Evolutionary conservation across 2,113 vertebrate genomes (phyloP), one percentile per base, ranked within the genome.

Genomic region (Platycercus adscitus): DNA sequence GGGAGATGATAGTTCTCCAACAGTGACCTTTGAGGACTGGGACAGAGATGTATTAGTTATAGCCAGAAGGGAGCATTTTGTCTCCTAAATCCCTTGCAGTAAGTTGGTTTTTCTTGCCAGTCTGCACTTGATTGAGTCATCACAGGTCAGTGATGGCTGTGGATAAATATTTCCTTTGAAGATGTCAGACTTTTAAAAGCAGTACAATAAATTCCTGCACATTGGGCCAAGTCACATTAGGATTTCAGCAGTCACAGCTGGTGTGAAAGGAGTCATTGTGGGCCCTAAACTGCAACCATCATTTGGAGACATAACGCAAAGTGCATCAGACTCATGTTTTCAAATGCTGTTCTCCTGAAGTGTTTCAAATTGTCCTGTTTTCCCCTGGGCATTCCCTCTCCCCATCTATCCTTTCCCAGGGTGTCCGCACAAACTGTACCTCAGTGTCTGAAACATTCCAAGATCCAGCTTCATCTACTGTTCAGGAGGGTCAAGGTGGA

Each of bases 91-190:
- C 88, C 87, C 86, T 86, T 79, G 47, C n/a, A 93, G 80, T 23
- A 39, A 78, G 55, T 88, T 95, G 96, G 37, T 89, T 97, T 94
- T 93, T 90, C 84, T 94, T 96, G 93, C 96, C 93, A 96, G 93
- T 18, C 93, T 75, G 79, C 5, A 1, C 37, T 11, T 52, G 92
- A 96, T 86, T 94, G 96, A 97, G 91, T 89, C 96, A 96, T 49
- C 95, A 86, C 92, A 97, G 95, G 91, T 96, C 96, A 95, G 77
- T 15, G 88, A 76, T 94, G 95, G 53, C 89, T 70, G 77, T 25
- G 91, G 86, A 71, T 72, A 95, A 97, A 96, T 84, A 94, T 97
- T 96, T 72, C 96, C 91, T 95, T 89, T 95, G 80, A 89, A 95
- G 78, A 93, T 19, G 1, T 93, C 91, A 96, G 85, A 44, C 88